Base-by-base conservation (phyloP, 2,888 invertebrate genomes). In the Plebejus melissa region DNA sequence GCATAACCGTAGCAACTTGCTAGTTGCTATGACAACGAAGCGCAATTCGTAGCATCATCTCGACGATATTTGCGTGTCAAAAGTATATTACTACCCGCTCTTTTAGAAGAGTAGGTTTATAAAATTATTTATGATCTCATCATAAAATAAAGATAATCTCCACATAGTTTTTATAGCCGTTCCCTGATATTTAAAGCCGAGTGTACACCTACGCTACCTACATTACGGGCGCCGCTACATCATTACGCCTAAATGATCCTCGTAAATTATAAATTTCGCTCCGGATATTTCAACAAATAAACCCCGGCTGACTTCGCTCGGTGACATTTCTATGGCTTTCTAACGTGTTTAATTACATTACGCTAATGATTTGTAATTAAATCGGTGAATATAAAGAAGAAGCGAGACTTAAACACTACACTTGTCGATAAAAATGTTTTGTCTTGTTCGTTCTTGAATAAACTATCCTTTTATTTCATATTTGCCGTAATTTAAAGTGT, bases 191-290 rank as follows among this genome's bases (percentile, higher is more conserved):
- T 60, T 22, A 75, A 13, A 22, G 57, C 70, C 7, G 69, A 75
- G 70, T 70, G 16, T 75, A 32, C 54, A 54, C 50, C 32, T 46
- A 69, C 38, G 75, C 57, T 75, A 57, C 46, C 69, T 54, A 70
- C 75, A 75, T 75, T 70, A 75, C 54, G 69, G 69, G 38, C 36
- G 75, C 41, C 75, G 57, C 75, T 22, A 57, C 75, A 57, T 70
- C 57, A 75, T 75, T 75, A 75, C 70, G 69, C 57, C 54, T 70
- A 75, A 72, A 75, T 69, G 41, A 58, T 57, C 70, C 70, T 75
- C 75, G 41, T 70, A 69, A 75, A 70, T 70, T 57, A 70, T 75
- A 70, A 36, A 70, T 75, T 75, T 58, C 57, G 69, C 70, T 38
- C 65, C 32, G 41, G 28, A n/a, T 65, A 65, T 74, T 65, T 60